Evolutionary conservation across 2,113 vertebrate species (phyloP).

Genomic region (Macrotus californicus): DNA sequence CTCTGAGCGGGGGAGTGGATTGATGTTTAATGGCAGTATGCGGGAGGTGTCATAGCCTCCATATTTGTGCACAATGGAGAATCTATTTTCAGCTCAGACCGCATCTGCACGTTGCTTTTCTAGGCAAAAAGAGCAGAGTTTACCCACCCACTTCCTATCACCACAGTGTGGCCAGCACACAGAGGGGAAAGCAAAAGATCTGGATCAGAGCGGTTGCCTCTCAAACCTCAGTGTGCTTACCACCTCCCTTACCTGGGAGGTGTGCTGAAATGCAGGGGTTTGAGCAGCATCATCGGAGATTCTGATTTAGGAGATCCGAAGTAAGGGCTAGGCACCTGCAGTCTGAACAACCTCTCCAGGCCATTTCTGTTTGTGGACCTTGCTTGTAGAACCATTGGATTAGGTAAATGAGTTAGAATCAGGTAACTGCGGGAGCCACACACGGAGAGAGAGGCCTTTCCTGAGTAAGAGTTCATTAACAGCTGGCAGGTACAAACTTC

Average conservation of each 20-base stretch:
- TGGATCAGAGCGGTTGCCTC: not conserved
- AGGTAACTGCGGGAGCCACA: not conserved
- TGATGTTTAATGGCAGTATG: not conserved
- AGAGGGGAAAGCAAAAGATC: not conserved
- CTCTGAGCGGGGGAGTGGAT: not conserved
- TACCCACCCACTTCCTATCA: not conserved
- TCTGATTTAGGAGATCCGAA: not conserved
- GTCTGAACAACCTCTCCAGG: not conserved
- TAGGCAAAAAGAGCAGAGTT: not conserved
- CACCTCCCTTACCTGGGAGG: not conserved
- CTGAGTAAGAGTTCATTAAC: not conserved
- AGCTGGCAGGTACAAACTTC: not conserved
- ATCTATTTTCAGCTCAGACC: slow-evolving; percentile 15
- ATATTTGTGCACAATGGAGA: not conserved
- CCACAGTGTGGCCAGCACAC: not conserved
- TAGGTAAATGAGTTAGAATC: not conserved
- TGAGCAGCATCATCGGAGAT: not conserved
- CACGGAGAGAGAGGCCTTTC: not conserved
- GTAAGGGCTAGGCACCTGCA: not conserved
- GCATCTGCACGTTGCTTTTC: not conserved
- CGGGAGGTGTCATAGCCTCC: not conserved
- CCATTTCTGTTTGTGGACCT: not conserved
- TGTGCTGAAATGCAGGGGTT: not conserved
- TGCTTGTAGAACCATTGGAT: not conserved
- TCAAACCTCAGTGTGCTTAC: not conserved